Conservation (phyloP, 2,888 invertebrate species). For the Heteropelma amictum region DNA sequence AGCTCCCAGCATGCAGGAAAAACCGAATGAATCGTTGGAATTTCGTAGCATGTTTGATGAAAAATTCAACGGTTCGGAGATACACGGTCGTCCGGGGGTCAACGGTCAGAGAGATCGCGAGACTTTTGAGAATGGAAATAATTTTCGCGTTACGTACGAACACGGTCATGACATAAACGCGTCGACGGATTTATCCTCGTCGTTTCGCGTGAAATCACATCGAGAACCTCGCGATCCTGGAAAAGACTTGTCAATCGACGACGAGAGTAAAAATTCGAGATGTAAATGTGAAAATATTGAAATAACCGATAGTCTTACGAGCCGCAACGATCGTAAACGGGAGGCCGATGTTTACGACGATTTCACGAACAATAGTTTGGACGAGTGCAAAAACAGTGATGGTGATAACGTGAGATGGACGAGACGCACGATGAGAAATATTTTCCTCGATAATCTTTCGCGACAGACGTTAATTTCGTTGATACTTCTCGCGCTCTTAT, state of each 20-base stretch:
- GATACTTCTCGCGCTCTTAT: slow-evolving; percentile 60
- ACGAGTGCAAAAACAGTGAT: slow-evolving; percentile 14
- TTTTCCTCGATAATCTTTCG: slow-evolving; percentile 42
- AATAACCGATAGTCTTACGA: background rate
- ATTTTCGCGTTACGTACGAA: background rate
- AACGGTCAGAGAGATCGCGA: background rate
- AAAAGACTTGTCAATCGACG: slow-evolving; percentile 1
- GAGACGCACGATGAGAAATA: slow-evolving; percentile 30
- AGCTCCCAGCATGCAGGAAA: slow-evolving; percentile 47
- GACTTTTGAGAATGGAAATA: background rate
- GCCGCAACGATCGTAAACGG: slow-evolving; percentile 5
- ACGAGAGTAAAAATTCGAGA: slow-evolving; percentile 6
- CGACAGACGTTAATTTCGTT: slow-evolving; percentile 59
- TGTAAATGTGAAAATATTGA: slow-evolving; percentile 34
- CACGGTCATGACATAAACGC: background rate
- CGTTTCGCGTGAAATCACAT: slow-evolving; percentile 1
- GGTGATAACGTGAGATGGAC: slow-evolving; percentile 34
- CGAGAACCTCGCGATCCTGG: background rate
- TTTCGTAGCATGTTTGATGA: slow-evolving; percentile 51
- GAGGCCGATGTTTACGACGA: too few species aligned
- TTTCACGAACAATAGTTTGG: slow-evolving; percentile 3
- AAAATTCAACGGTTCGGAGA: slow-evolving; percentile 1
- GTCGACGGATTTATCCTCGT: background rate
- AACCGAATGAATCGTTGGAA: slow-evolving; percentile 42
- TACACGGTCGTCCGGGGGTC: background rate